Evolutionary conservation across 2,888 invertebrate genomes (phyloP).

Genomic region (Diarsia dahlii): DNA sequence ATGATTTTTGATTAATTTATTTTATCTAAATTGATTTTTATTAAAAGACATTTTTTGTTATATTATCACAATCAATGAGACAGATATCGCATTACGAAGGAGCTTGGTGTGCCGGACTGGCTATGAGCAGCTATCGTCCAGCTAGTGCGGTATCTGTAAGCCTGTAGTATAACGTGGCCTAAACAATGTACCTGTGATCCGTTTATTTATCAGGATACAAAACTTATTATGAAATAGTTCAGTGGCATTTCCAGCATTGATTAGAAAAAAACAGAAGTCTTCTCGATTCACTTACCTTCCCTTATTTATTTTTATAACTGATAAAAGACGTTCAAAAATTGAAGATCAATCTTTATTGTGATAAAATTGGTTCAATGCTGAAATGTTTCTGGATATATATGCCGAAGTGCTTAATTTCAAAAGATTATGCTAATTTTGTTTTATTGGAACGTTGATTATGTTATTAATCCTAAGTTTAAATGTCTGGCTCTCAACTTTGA

Average conservation of each 20-base stretch:
- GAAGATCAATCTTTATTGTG: slow-evolving; percentile 14
- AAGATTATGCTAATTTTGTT: slow-evolving; percentile 56
- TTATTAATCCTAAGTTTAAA: slow-evolving; percentile 74
- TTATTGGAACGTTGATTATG: slow-evolving; percentile 63
- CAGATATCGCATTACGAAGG: slow-evolving; percentile 32
- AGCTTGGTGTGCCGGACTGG: slow-evolving; percentile 3
- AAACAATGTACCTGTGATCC: slow-evolving; percentile 69
- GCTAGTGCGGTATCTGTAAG: slow-evolving; percentile 49
- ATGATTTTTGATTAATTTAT: slow-evolving; percentile 75
- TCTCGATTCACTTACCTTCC: neutral
- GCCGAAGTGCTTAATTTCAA: slow-evolving; percentile 65
- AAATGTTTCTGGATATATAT: slow-evolving; percentile 59
- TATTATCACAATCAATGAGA: slow-evolving; percentile 64
- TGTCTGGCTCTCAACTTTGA: slow-evolving; percentile 79
- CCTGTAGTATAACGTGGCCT: slow-evolving; percentile 63
- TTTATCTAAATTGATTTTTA: slow-evolving; percentile 66
- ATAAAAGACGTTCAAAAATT: slow-evolving; percentile 3
- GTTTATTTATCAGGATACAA: slow-evolving; percentile 64
- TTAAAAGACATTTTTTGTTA: slow-evolving; percentile 79
- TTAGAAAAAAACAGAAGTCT: neutral
- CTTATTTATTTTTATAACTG: neutral
- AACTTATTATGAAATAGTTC: slow-evolving; percentile 46
- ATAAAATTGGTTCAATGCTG: slow-evolving; percentile 51
- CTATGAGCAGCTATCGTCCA: slow-evolving; percentile 8
- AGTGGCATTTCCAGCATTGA: slow-evolving; percentile 63